These are phyloP conservation scores for Calameuta filiformis DNA, from an alignment of 2,888 invertebrate species.

Conservation along the genomic window DNA sequence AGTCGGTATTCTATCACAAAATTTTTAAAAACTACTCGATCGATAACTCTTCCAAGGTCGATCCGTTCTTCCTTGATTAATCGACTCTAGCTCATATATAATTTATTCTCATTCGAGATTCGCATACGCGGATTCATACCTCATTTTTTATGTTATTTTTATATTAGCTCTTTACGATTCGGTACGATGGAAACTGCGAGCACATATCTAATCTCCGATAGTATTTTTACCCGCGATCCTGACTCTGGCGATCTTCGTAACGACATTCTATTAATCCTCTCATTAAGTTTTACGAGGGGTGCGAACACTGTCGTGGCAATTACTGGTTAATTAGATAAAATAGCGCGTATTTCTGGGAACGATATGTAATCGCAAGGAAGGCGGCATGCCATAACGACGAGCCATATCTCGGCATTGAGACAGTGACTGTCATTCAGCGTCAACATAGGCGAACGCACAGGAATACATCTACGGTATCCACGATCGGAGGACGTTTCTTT, in stretches of 20 bases:
- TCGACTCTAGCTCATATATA: background rate
- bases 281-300: conserved; percentile 49
- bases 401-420: conserved; percentile 22
- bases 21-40: background rate
- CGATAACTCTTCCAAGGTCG: background rate
- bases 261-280: conserved; percentile 36
- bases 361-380: conserved; percentile 33
- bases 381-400: conserved; percentile 29
- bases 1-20: background rate
- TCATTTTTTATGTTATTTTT: background rate
- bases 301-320: conserved; percentile 24
- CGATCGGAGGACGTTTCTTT: conserved; percentile 13
- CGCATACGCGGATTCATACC: background rate
- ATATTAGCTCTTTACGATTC: background rate
- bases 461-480: conserved; percentile 10
- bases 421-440: conserved; percentile 36
- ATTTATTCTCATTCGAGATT: background rate
- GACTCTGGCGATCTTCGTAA: background rate
- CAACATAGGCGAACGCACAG: conserved; percentile 17
- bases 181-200: background rate
- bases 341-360: conserved; percentile 46
- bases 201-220: background rate
- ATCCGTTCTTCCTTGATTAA: background rate
- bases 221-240: background rate
- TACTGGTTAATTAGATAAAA: conserved; percentile 49